Evolutionary conservation across 2,888 invertebrate genomes (phyloP).

Genomic region (Parelbella ahira): DNA sequence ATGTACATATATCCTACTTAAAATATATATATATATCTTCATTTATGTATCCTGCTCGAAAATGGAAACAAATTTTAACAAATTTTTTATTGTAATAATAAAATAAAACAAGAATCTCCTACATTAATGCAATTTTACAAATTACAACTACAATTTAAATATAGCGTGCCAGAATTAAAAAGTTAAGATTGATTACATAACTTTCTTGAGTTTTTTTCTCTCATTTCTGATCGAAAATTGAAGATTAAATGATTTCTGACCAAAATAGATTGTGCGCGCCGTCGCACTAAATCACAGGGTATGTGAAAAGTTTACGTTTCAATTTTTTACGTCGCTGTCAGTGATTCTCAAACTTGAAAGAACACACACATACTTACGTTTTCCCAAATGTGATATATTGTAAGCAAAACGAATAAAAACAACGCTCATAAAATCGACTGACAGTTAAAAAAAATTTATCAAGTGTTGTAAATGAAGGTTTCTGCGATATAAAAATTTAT

Average conservation of each 20-base stretch:
- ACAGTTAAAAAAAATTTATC: too few species aligned
- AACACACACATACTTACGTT: not conserved
- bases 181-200: slow-evolving; percentile 46
- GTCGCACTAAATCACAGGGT: slow-evolving; percentile 61
- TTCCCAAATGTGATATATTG: too few species aligned
- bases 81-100: too few species aligned
- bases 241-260: slow-evolving; percentile 48
- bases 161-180: not conserved
- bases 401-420: too few species aligned
- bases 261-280: slow-evolving; percentile 47
- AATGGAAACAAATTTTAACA: too few species aligned
- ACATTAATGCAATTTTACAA: slow-evolving; percentile 6
- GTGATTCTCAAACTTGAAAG: slow-evolving; percentile 37
- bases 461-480: too few species aligned
- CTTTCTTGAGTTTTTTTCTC: slow-evolving; percentile 17
- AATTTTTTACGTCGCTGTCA: slow-evolving; percentile 41
- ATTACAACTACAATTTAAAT: slow-evolving; percentile 1
- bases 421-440: too few species aligned
- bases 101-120: too few species aligned
- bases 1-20: too few species aligned
- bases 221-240: slow-evolving; percentile 38
- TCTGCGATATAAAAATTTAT: too few species aligned
- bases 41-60: too few species aligned
- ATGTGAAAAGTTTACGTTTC: slow-evolving; percentile 58
- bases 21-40: too few species aligned